Conservation (phyloP, 2,797 vertebrate species). For the Spheniscus humboldti region DNA sequence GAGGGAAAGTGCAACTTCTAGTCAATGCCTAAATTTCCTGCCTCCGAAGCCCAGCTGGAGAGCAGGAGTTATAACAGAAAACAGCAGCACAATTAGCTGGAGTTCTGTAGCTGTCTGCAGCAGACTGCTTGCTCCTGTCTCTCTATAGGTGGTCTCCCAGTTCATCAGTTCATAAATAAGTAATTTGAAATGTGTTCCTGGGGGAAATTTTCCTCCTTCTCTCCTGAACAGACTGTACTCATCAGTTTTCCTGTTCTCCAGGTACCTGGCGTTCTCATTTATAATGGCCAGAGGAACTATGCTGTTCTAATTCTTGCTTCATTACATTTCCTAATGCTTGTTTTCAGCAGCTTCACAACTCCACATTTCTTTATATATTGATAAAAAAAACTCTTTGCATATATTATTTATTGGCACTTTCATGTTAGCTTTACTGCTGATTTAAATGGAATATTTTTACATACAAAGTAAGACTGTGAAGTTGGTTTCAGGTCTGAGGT, state of each 20-base stretch:
- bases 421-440: slow-evolving; percentile 74
- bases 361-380: slow-evolving; percentile 76
- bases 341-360: slow-evolving; percentile 76
- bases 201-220: slow-evolving; percentile 81
- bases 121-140: slow-evolving; percentile 77
- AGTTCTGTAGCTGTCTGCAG: slow-evolving; percentile 80
- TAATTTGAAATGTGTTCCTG: slow-evolving; percentile 86
- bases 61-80: slow-evolving; percentile 81
- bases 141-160: slow-evolving; percentile 84
- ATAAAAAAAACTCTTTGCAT: slow-evolving; percentile 76
- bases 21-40: slow-evolving; percentile 76
- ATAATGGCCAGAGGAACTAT: slow-evolving; percentile 83
- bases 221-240: slow-evolving; percentile 83
- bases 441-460: slow-evolving; percentile 78
- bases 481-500: slow-evolving; percentile 64
- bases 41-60: slow-evolving; percentile 79
- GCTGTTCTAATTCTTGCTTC: slow-evolving; percentile 82
- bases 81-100: slow-evolving; percentile 81
- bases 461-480: slow-evolving; percentile 71
- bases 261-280: slow-evolving; percentile 84
- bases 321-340: slow-evolving; percentile 80
- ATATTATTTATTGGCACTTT: slow-evolving; percentile 81
- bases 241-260: slow-evolving; percentile 82
- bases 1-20: slow-evolving; percentile 74
- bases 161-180: slow-evolving; percentile 90